Base-by-base conservation (phyloP, 2,888 invertebrate species). In the Steinernema hermaphroditum region DNA sequence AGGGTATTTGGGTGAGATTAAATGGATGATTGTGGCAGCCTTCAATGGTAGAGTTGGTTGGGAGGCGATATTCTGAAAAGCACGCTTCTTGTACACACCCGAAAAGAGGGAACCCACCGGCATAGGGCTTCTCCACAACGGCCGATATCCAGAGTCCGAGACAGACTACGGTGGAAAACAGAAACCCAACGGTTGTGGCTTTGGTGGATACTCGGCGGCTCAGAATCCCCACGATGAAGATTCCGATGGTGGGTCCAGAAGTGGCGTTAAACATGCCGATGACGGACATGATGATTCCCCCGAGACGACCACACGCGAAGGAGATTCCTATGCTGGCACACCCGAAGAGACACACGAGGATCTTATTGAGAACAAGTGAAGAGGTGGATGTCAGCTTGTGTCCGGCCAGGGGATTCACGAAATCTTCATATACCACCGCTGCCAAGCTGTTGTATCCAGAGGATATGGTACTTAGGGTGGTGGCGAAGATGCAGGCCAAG, bases 381-480 rank as follows among this genome's bases (percentile, higher is more conserved):
- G 37, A 4, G 6, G 6, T 37, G 37, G 37, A 37, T 4, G 37
- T 37, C 37, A 37, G 22, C 24, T 24, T 50, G 2, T 19, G 24
- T 12, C 24, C 50, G 29, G 24, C 22, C 14, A 22, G 1, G 1
- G 46, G n/a, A 9, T 50, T 50, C 14, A 46, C 27, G 22, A 72
- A 72, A 16, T 72, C 70, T 19, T 72, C 43, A 43, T 69, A 72
- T n/a, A 24, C 22, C 22, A 72, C 70, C 14, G 73, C 73, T 22
- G 73, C 41, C 1, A 71, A 24, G n/a, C 69, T 71, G 54, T 72
- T 72, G 50, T 70, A 41, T 16, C 73, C 50, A 16, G 73, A 73
- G 70, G 73, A 72, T 32, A 72, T 22, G 43, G 73, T 72, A 69
- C 43, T 43, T 4, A 69, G 29, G 6, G 72, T 41, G 9, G 34